Base-by-base conservation (phyloP, 2,888 invertebrate genomes). In the Nephrotoma appendiculata region DNA sequence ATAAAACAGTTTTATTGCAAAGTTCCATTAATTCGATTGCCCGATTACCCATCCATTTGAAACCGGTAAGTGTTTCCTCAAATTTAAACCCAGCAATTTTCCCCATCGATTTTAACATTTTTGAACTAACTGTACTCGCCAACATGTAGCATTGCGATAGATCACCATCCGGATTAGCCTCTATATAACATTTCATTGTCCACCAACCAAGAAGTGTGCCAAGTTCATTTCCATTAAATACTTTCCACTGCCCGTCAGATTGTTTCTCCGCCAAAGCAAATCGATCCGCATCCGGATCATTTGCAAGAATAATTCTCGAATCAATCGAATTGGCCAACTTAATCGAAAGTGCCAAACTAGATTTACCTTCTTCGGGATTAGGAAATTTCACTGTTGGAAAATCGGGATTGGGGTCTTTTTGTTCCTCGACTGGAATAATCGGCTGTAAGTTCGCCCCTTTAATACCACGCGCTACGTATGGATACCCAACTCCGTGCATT, bases 31-130 rank as follows among this genome's bases (percentile, higher is more conserved):
- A 92, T 6, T 97, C 94, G 44, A 95, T 92, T 0, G 96, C 94
- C 89, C 94, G 94, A 91, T 99, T 99, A 5, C 98, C 99, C 97
- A 99, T 98, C 99, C 99, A 99, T 90, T 99, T 99, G 91, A 99
- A 99, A 0, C 99, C 99, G 0, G 99, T 99, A 86, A 99, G 93
- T 0, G 99, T 99, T 92, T 99, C 98, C 88, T 93, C 91, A 88
- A 94, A 94, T 89, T 95, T 93, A 87, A 96, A 96, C 4, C 97
- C 98, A 90, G 97, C 96, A 0, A 93, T 93, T 85, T 93, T 92
- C 0, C 96, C 95, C 90, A 99, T 96, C 0, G 98, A 94, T 43
- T 94, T 92, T 85, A 99, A 92, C 90, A 99, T 97, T 92, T 98
- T 98, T 15, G 99, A 99, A 88, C 99, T 99, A 48, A 99, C 99